Base-by-base conservation (phyloP, 1,140 invertebrate species). In the Eumaeus atala region DNA sequence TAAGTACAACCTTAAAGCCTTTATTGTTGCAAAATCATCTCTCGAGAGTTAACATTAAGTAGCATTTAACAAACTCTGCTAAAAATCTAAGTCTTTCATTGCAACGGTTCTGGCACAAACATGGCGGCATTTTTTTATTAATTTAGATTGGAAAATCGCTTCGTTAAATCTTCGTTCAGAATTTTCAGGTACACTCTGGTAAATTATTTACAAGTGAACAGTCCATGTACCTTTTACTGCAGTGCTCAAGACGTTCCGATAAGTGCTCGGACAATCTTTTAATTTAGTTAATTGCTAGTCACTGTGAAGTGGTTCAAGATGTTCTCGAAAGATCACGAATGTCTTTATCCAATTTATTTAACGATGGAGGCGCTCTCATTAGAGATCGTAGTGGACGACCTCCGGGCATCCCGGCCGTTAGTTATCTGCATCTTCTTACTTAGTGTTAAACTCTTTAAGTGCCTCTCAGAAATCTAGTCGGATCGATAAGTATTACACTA, bases 311-410 rank as follows among this genome's bases (percentile, higher is more conserved):
- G 72, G 67, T 80, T 82, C 70, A 78, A 84, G 81, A 72, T 72
- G 77, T 77, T 82, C 81, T 83, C 75, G 75, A 86, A 74, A 84
- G 77, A 83, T 86, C 83, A 80, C 72, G 77, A 76, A 78, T 74
- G 83, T 86, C 81, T 86, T 84, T 84, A 84, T 86, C 83, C 83
- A 84, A 86, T 86, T 84, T 86, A 80, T 86, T 86, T 86, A 86
- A 86, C 79, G 83, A 86, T 71, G 74, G 66, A 72, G 69, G 72
- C 70, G 71, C 77, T 74, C 79, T 86, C 83, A 84, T 86, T 86
- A 86, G 79, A 67, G 75, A 74, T 64, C 60, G 73, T 71, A 81
- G 72, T 80, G 82, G 79, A 77, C 73, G 64, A 61, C 56, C 48
- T 61, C 54, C 51, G 54, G 58, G 55, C 59, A 57, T 52, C 59